phyloP scores from a whole-genome alignment of 2,797 vertebrate genomes.

The Hyperoplus lanceolatus region DNA sequence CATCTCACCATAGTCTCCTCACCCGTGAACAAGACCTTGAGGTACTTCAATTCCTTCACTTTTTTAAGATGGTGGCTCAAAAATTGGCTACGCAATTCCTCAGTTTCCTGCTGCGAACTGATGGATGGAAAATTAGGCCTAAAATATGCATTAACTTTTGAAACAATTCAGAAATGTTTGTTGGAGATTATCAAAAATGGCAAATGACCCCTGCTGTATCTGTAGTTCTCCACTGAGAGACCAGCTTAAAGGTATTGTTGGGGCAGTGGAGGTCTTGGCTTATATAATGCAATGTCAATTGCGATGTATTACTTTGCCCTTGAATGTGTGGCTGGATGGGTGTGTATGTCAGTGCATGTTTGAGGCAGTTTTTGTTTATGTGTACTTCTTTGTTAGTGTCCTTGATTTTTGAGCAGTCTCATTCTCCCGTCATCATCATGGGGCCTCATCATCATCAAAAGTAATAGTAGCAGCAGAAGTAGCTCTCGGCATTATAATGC shows the following conservation, averaged over 20 bases:
- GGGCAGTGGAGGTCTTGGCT: conserved; percentile 41
- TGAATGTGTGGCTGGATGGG: conserved; percentile 42
- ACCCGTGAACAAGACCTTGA: too few species aligned
- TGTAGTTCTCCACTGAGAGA: conserved; percentile 38
- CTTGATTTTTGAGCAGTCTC: conserved; percentile 48
- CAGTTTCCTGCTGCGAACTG: background rate
- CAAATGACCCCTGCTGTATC: conserved; percentile 34
- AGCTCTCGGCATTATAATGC: conserved; percentile 56
- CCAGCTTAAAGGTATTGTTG: conserved; percentile 59
- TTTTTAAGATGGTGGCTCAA: too few species aligned
- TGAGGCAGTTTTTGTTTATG: conserved; percentile 24
- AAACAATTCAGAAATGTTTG: conserved; percentile 18
- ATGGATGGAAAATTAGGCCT: background rate
- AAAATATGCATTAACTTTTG: background rate
- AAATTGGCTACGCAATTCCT: too few species aligned
- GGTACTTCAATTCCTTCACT: too few species aligned
- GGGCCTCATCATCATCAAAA: background rate
- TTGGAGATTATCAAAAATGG: background rate
- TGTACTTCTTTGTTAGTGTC: conserved; percentile 31
- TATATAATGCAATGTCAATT: conserved; percentile 48
- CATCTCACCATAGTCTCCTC: too few species aligned
- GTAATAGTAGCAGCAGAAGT: background rate
- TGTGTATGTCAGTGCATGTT: conserved; percentile 35
- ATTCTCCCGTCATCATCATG: conserved; percentile 45
- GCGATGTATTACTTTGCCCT: conserved; percentile 60